Percentiles rank a stretch among this genome's conserved stretches.
Evolutionary conservation across 2,888 invertebrate genomes (phyloP).

Genomic region (Yponomeuta plumbellus): DNA sequence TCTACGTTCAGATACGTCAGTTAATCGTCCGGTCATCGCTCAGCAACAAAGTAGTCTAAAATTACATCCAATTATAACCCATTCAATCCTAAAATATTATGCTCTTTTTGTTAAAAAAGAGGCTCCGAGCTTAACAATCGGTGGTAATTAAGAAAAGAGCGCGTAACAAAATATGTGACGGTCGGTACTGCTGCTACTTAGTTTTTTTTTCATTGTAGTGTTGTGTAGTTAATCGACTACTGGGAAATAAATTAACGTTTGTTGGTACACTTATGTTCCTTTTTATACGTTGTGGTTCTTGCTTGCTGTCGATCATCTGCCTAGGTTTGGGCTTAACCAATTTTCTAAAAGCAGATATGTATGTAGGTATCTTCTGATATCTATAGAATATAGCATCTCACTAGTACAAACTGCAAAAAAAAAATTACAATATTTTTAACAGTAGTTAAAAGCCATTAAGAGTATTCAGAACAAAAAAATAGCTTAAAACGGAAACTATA

Average conservation of each 20-base stretch:
- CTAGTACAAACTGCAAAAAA: no score
- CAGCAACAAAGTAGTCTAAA: constrained; percentile 68
- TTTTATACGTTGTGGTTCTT: background rate
- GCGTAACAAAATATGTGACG: constrained; percentile 66
- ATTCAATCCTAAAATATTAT: constrained; percentile 64
- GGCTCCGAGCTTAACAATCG: constrained; percentile 56
- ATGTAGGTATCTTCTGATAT: no score
- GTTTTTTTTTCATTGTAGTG: constrained; percentile 38
- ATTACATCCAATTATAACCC: constrained; percentile 74
- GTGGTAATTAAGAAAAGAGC: constrained; percentile 66
- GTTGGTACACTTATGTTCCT: background rate
- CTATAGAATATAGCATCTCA: no score
- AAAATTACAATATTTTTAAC: no score
- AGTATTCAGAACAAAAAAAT: background rate
- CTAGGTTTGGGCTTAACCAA: no score
- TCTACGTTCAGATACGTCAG: constrained; percentile 56
- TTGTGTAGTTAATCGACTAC: constrained; percentile 36
- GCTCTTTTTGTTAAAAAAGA: constrained; percentile 42
- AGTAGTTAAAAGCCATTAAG: background rate
- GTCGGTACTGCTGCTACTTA: constrained; percentile 51
- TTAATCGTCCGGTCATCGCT: constrained; percentile 55
- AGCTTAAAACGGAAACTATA: background rate
- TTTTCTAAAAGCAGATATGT: no score
- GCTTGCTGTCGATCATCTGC: background rate
- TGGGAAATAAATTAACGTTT: constrained; percentile 22